phyloP scores from a whole-genome alignment of 1,140 invertebrate species.

The Drosophila sulfurigaster region DNA sequence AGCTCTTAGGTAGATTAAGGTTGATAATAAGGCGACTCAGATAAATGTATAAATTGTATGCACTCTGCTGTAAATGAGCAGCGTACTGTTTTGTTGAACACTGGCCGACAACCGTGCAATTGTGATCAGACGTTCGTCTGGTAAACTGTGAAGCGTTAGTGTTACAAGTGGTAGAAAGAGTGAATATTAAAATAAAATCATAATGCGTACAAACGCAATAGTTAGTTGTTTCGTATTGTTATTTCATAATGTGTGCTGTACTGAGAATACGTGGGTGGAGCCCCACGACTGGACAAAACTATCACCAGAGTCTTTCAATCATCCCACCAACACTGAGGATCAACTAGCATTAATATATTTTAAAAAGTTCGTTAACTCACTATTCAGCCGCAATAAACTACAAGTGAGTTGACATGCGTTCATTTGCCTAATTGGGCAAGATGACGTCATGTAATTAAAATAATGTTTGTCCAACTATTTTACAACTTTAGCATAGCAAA shows the following conservation, averaged over 20 bases:
- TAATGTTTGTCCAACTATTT: conserved; percentile 30
- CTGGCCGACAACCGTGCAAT: conserved; percentile 40
- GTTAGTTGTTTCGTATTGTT: conserved; percentile 53
- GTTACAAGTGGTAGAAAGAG: conserved; percentile 1
- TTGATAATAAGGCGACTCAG: too few relatives aligned
- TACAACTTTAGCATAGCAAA: conserved; percentile 54
- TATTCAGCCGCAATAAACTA: conserved; percentile 65
- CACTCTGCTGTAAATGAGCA: not conserved
- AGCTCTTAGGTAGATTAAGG: too few relatives aligned
- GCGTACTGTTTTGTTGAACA: not conserved
- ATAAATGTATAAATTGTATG: too few relatives aligned
- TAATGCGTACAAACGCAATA: conserved; percentile 50
- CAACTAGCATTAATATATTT: conserved; percentile 67
- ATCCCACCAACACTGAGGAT: conserved; percentile 29
- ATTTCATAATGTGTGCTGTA: conserved; percentile 56
- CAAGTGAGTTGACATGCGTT: conserved; percentile 46
- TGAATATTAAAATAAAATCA: not conserved
- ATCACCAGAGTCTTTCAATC: conserved; percentile 16
- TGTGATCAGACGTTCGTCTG: conserved; percentile 34
- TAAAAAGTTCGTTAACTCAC: conserved; percentile 64
- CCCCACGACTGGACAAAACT: conserved; percentile 65
- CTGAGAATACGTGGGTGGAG: conserved; percentile 62
- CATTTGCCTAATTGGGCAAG: not conserved
- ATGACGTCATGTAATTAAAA: conserved; percentile 63
- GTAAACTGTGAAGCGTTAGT: not conserved